Percentiles rank a stretch among this genome's conserved stretches.
phyloP scores from a whole-genome alignment of 1,140 invertebrate genomes.

The Acromyrmex heyeri region DNA sequence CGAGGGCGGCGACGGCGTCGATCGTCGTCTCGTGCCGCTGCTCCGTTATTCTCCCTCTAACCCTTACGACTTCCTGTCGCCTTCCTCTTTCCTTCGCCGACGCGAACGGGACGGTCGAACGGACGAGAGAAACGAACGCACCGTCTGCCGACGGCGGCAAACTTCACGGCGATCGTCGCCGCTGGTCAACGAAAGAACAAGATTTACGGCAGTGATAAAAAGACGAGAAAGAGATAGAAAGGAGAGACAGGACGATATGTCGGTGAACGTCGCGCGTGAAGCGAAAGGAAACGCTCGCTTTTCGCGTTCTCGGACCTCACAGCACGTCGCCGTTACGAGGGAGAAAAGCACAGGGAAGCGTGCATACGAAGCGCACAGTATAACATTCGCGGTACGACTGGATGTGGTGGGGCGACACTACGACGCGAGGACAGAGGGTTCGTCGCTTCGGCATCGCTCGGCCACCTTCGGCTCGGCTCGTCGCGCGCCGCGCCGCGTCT shows the following conservation, averaged over 20 bases:
- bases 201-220: neutral
- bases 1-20: neutral
- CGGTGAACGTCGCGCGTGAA: neutral
- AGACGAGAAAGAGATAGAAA: neutral
- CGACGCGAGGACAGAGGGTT: constrained; percentile 78
- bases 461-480: constrained; percentile 55
- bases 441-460: constrained; percentile 77
- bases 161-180: constrained; percentile 21
- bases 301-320: constrained; percentile 17
- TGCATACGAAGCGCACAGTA: constrained; percentile 73
- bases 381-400: constrained; percentile 83
- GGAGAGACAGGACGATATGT: neutral
- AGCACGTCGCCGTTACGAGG: constrained; percentile 40
- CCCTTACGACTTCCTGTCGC: constrained; percentile 15
- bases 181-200: neutral
- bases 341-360: constrained; percentile 52
- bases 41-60: constrained; percentile 29
- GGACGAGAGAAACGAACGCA: neutral
- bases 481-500: constrained; percentile 4
- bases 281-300: neutral
- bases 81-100: constrained; percentile 23
- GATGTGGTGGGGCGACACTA: constrained; percentile 78
- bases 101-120: constrained; percentile 32
- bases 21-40: neutral
- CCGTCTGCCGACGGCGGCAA: constrained; percentile 22